Evolutionary conservation across 2,797 vertebrate species (phyloP).

Genomic region (Brotula barbata): DNA sequence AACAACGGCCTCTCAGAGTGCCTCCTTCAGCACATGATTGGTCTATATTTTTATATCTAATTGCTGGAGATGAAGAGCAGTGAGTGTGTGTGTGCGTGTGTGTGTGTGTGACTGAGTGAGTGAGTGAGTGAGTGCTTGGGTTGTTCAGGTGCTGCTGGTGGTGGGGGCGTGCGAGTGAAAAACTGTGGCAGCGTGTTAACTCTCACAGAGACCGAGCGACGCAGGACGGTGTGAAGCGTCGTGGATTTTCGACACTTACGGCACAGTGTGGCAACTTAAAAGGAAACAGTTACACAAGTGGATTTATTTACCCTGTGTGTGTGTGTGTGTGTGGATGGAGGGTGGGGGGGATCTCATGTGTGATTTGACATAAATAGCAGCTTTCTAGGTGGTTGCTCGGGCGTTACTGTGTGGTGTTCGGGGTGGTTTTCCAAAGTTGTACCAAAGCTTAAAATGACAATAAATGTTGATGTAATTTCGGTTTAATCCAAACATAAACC

Average conservation of each 20-base stretch:
- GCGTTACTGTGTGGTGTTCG: too few relatives aligned
- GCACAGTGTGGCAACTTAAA: background rate
- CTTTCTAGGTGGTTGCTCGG: too few relatives aligned
- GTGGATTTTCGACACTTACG: conserved; percentile 1
- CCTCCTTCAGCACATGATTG: conserved; percentile 74
- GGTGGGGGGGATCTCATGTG: too few relatives aligned
- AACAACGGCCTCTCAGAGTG: conserved; percentile 71
- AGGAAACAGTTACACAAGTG: background rate
- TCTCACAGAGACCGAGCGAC: conserved; percentile 43
- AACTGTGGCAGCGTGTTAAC: conserved; percentile 64
- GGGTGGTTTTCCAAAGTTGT: too few relatives aligned
- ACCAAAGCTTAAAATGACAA: too few relatives aligned
- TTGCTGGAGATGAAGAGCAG: conserved; percentile 76
- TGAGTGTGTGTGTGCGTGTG: conserved; percentile 53
- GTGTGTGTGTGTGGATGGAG: too few relatives aligned
- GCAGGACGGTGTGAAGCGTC: conserved; percentile 44
- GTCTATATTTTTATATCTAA: conserved; percentile 83
- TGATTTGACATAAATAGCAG: too few relatives aligned
- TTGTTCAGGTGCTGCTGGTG: conserved; percentile 45
- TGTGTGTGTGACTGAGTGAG: conserved; percentile 36
- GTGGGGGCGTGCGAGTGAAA: conserved; percentile 36
- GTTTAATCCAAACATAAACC: too few relatives aligned
- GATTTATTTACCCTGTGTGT: too few relatives aligned
- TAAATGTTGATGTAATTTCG: too few relatives aligned
- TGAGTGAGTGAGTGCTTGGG: conserved; percentile 61